Evolutionary conservation across 2,888 invertebrate genomes (phyloP).

Genomic region (Tipula vernalis): DNA sequence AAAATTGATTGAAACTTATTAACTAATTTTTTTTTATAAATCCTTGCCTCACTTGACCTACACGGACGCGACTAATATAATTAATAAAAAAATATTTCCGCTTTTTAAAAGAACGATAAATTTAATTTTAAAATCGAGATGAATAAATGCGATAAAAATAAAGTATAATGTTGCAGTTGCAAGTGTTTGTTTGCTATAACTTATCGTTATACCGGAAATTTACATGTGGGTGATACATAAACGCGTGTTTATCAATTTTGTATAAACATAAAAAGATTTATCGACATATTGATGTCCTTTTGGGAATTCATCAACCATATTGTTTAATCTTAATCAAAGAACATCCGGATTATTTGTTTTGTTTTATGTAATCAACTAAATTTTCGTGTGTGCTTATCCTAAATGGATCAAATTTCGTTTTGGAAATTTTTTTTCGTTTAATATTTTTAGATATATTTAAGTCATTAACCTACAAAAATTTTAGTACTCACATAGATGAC

Average conservation of each 20-base stretch:
- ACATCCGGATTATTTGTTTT: neutral
- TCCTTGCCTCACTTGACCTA: neutral
- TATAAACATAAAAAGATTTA: neutral
- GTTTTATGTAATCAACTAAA: neutral
- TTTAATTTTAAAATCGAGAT: neutral
- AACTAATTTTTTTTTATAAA: neutral
- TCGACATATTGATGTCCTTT: neutral
- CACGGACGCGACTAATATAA: no score
- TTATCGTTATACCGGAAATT: neutral
- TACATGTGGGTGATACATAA: neutral
- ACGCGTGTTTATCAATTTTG: neutral
- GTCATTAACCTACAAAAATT: neutral
- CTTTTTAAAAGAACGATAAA: neutral
- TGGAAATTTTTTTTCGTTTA: neutral
- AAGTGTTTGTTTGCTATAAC: neutral
- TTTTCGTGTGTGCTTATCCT: neutral
- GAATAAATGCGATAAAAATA: neutral
- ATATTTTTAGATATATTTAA: neutral
- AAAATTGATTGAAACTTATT: neutral
- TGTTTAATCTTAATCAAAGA: neutral
- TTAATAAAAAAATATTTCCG: neutral
- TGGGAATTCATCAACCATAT: neutral
- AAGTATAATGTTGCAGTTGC: neutral
- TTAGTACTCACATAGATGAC: neutral
- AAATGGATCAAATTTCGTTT: neutral